Base-by-base conservation (phyloP, 1,140 invertebrate species). In the Chionoecetes opilio region DNA sequence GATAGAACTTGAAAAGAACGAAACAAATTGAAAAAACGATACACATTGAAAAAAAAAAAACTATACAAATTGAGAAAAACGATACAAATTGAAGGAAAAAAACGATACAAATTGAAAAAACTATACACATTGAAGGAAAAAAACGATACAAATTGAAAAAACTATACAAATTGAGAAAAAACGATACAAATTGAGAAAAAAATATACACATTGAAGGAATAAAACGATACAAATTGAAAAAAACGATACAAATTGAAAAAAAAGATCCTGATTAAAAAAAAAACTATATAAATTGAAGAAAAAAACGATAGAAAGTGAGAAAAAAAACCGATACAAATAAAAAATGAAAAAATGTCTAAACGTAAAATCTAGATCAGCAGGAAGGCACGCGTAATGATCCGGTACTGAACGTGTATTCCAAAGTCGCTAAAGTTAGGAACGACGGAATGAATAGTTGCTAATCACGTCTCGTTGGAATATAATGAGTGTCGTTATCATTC, bases 391-490 rank as follows among this genome's bases (percentile, higher is more conserved):
- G 46, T 53, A 53, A 75, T n/a, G 63, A n/a, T 26, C 63, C n/a
- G 1, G 3, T 26, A 75, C 63, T 26, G n/a, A n/a, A n/a, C 63
- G 1, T n/a, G 63, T 75, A 75, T 75, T 75, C 63, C 63, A n/a
- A n/a, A 75, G 63, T 75, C n/a, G 2, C 21, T n/a, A n/a, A 75
- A 75, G 1, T 26, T 75, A 0, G 63, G 63, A 75, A 75, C n/a
- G 63, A 75, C 63, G 26, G 26, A 75, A 75, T 75, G 63, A 75
- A 75, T n/a, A n/a, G 63, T n/a, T 75, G n/a, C 63, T 75, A 75
- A 75, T 75, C 63, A 75, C 11, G n/a, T 21, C 63, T 11, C 63
- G 63, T 75, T 75, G n/a, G 21, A 75, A n/a, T 75, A 75, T 75
- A 75, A 75, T 75, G 63, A 75, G 21, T 0, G 63, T n/a, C 63